phyloP scores from a whole-genome alignment of 2,888 invertebrate species.

The Cephus pulcher region DNA sequence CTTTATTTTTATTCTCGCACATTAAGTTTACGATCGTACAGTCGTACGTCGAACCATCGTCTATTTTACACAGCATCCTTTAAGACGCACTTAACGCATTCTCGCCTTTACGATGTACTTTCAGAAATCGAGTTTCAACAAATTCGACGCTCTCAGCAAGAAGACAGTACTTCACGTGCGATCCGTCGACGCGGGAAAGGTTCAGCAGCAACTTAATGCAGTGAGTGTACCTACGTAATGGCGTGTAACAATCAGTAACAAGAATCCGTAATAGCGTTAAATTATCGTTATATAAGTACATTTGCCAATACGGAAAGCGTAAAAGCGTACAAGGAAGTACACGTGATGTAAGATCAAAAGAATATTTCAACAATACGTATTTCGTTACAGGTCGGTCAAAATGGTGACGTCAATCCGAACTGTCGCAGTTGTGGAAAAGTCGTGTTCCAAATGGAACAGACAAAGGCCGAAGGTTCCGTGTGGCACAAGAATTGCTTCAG shows the following conservation, averaged over 20 bases:
- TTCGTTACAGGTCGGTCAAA: constrained; percentile 57
- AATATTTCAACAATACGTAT: background rate
- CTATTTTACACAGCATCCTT: background rate
- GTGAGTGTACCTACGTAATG: constrained; percentile 65
- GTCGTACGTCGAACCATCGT: background rate
- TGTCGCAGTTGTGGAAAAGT: constrained; percentile 89
- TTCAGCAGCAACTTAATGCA: constrained; percentile 75
- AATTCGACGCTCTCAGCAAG: constrained; percentile 79
- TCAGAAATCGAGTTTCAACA: constrained; percentile 82
- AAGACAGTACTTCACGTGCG: constrained; percentile 76
- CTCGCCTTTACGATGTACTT: constrained; percentile 46
- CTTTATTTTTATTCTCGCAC: background rate
- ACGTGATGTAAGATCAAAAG: background rate
- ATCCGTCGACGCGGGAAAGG: constrained; percentile 75
- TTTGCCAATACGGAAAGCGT: background rate
- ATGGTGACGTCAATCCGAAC: constrained; percentile 72
- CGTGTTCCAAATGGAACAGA: constrained; percentile 96
- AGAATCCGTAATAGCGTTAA: background rate
- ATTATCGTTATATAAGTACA: background rate
- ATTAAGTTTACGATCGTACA: background rate
- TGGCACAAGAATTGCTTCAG: constrained; percentile 97
- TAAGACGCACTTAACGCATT: background rate
- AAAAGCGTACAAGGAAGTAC: background rate
- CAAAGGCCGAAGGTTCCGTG: constrained; percentile 89
- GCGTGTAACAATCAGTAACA: background rate